phyloP scores from a whole-genome alignment of 2,888 invertebrate genomes.

The Piscicola geometra region DNA sequence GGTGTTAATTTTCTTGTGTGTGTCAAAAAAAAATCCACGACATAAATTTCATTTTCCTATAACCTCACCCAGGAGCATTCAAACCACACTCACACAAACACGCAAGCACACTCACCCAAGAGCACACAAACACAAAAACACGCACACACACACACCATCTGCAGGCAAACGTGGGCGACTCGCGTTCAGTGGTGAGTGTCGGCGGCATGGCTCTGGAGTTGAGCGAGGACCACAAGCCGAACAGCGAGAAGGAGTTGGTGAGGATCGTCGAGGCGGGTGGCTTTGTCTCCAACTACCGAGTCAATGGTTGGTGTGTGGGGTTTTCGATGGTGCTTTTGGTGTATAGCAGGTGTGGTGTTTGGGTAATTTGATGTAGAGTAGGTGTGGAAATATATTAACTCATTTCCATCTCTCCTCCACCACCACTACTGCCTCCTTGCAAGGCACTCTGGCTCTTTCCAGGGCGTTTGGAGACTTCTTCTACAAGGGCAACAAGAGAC shows the following conservation, averaged over 20 bases:
- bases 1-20: too few species aligned
- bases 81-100: background rate
- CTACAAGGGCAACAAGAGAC: constrained; percentile 83
- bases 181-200: constrained; percentile 84
- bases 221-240: constrained; percentile 93
- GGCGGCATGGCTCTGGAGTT: constrained; percentile 70
- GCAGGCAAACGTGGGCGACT: constrained; percentile 90
- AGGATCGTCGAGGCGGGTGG: constrained; percentile 89
- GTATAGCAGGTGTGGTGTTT: too few species aligned
- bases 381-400: too few species aligned
- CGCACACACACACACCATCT: background rate
- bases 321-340: too few species aligned
- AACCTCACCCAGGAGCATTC: background rate
- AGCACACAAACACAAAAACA: background rate
- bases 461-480: constrained; percentile 93
- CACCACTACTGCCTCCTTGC: too few species aligned
- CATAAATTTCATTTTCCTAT: background rate
- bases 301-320: constrained; percentile 80
- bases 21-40: background rate
- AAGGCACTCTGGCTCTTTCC: constrained; percentile 80
- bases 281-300: constrained; percentile 92
- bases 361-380: too few species aligned
- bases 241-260: constrained; percentile 76
- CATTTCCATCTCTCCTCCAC: too few species aligned
- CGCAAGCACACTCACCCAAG: background rate